Percentiles rank a stretch among this genome's conserved stretches.
These are phyloP conservation scores for Tetragonula clypearis DNA, from an alignment of 1,140 invertebrate genomes.

Conservation along the genomic window DNA sequence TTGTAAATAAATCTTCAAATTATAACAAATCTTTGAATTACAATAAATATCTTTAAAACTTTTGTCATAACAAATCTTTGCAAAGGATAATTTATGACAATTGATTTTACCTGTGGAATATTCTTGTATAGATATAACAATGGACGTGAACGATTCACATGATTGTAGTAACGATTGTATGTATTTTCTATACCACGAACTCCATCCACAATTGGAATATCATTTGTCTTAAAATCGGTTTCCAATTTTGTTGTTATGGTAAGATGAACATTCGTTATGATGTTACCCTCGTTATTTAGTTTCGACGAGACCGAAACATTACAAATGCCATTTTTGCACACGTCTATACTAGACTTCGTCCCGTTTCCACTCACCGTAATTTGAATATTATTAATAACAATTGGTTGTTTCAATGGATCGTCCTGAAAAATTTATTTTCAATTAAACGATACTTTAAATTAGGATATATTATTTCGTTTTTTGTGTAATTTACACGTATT, in stretches of 20 bases:
- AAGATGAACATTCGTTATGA: conserved; percentile 61
- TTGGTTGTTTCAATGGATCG: not conserved
- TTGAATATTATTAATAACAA: conserved; percentile 58
- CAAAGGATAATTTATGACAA: too few relatives aligned
- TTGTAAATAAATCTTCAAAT: too few relatives aligned
- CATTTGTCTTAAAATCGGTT: conserved; percentile 35
- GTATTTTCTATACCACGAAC: conserved; percentile 46
- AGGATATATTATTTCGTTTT: too few relatives aligned
- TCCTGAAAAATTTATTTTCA: conserved; percentile 14
- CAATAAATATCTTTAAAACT: too few relatives aligned
- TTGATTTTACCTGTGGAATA: conserved; percentile 62
- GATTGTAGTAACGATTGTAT: not conserved
- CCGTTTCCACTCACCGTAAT: conserved; percentile 55
- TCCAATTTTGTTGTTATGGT: conserved; percentile 57
- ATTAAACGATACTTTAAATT: not conserved
- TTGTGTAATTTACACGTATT: too few relatives aligned
- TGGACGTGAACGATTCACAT: not conserved
- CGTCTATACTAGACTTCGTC: conserved; percentile 11
- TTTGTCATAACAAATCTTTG: too few relatives aligned
- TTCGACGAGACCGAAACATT: conserved; percentile 53
- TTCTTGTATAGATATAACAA: conserved; percentile 18
- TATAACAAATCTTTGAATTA: too few relatives aligned
- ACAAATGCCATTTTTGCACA: conserved; percentile 58
- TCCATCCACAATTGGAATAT: conserved; percentile 67
- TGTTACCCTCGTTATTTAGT: conserved; percentile 56